A percentile compares a stretch with the other conserved stretches of the same genome.
Conservation (phyloP, 2,113 vertebrate genomes). For the Mugil cephalus region DNA sequence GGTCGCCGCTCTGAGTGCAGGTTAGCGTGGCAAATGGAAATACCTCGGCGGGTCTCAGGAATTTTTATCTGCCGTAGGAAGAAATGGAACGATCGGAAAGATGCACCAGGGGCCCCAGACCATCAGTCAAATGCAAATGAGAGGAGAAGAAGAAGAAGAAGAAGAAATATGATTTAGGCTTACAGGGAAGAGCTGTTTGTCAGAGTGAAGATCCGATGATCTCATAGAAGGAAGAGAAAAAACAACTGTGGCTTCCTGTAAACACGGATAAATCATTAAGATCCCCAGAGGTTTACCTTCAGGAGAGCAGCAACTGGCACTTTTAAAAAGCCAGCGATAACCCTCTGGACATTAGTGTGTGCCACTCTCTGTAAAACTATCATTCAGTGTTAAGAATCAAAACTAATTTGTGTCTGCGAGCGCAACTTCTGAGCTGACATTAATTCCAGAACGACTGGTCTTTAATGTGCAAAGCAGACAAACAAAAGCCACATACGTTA, state of each 20-base stretch:
- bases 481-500: conserved; percentile 57
- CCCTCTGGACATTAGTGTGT: too few species aligned
- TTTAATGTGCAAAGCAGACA: conserved; percentile 18
- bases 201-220: conserved; percentile 4
- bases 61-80: conserved; percentile 55
- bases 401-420: neutral
- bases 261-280: conserved; percentile 41
- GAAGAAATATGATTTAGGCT: conserved; percentile 26
- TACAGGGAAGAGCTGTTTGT: conserved; percentile 8
- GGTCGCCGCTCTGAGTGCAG: conserved; percentile 26
- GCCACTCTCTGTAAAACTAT: too few species aligned
- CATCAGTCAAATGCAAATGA: conserved; percentile 44
- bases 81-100: conserved; percentile 44
- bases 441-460: conserved; percentile 10
- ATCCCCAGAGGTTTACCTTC: conserved; percentile 4
- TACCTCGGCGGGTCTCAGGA: conserved; percentile 36
- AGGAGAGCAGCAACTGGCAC: neutral
- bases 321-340: too few species aligned
- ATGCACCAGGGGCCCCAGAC: conserved; percentile 17
- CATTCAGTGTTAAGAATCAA: too few species aligned
- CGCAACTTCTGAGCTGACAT: neutral
- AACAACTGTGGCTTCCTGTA: conserved; percentile 10
- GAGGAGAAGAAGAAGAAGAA: neutral
- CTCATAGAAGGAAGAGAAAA: conserved; percentile 24
- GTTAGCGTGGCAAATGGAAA: conserved; percentile 58